A percentile compares a stretch with the other conserved stretches of the same genome.
phyloP scores from a whole-genome alignment of 2,797 vertebrate species.

The Sebastes jordani region DNA sequence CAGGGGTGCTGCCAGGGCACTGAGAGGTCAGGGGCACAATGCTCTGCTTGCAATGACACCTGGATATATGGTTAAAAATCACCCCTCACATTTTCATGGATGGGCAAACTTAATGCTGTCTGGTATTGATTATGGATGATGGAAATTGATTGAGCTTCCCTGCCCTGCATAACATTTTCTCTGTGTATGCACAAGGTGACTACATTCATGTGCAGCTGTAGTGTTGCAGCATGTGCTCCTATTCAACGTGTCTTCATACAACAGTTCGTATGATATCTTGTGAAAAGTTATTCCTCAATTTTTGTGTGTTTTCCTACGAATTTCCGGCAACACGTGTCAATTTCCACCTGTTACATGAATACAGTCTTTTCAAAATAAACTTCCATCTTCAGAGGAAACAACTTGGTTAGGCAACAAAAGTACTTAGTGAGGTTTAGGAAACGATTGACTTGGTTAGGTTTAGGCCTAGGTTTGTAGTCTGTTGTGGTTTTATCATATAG shows the following conservation, averaged over 20 bases:
- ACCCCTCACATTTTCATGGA: conserved; percentile 34
- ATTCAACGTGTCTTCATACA: neutral
- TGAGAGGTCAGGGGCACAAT: conserved; percentile 40
- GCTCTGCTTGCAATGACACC: conserved; percentile 12
- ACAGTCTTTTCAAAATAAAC: no score
- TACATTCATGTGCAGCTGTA: neutral
- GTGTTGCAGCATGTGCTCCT: conserved; percentile 8
- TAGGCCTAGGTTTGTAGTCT: no score
- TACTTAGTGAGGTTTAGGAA: no score
- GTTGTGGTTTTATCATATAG: no score
- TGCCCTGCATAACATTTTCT: conserved; percentile 32
- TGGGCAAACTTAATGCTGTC: conserved; percentile 27
- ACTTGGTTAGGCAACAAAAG: no score
- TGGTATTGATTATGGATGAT: conserved; percentile 69
- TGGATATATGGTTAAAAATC: conserved; percentile 10
- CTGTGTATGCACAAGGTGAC: neutral
- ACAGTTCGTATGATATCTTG: no score
- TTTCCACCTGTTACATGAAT: no score
- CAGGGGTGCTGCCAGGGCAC: conserved; percentile 48
- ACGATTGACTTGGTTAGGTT: no score
- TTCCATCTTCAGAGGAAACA: no score
- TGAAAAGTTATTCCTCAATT: no score
- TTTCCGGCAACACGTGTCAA: no score
- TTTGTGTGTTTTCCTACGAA: no score
- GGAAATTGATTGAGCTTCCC: conserved; percentile 46